Conservation (phyloP, 2,797 vertebrate genomes). For the Leuciscus waleckii region DNA sequence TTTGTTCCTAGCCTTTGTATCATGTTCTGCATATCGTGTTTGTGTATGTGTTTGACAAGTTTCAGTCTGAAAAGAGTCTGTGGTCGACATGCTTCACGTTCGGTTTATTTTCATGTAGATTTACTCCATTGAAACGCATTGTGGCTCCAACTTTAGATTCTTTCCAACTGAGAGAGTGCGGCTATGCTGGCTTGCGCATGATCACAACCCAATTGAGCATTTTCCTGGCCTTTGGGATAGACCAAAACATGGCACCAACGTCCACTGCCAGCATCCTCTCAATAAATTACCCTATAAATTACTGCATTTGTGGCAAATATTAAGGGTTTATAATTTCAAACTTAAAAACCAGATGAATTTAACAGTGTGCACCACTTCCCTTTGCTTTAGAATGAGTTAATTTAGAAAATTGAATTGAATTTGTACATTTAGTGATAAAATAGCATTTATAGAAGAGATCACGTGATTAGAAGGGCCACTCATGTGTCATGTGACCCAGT, state of each 20-base stretch:
- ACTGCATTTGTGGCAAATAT: slow-evolving; percentile 14
- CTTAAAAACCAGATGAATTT: neutral
- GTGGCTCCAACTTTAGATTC: slow-evolving; percentile 26
- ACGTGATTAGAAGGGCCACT: neutral
- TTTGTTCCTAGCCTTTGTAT: neutral
- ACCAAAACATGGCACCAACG: neutral
- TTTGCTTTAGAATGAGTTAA: neutral
- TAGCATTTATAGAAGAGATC: neutral
- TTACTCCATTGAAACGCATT: neutral
- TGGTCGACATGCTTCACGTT: neutral
- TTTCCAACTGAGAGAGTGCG: slow-evolving; percentile 15
- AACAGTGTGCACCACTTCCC: neutral
- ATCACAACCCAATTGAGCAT: neutral
- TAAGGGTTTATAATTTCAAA: neutral
- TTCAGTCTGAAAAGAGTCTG: slow-evolving; percentile 19
- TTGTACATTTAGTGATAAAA: neutral
- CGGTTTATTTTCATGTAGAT: slow-evolving; percentile 16
- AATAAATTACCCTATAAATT: neutral
- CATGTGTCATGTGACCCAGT: slow-evolving; percentile 1
- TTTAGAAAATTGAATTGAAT: neutral
- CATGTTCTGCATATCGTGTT: slow-evolving; percentile 15
- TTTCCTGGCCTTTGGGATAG: slow-evolving; percentile 17
- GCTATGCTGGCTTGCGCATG: neutral
- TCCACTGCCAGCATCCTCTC: neutral
- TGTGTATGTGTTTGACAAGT: slow-evolving; percentile 2